Evolutionary conservation across 2,888 invertebrate genomes (phyloP), one percentile per base, ranked within the genome.

Genomic region (Agrochola macilenta): DNA sequence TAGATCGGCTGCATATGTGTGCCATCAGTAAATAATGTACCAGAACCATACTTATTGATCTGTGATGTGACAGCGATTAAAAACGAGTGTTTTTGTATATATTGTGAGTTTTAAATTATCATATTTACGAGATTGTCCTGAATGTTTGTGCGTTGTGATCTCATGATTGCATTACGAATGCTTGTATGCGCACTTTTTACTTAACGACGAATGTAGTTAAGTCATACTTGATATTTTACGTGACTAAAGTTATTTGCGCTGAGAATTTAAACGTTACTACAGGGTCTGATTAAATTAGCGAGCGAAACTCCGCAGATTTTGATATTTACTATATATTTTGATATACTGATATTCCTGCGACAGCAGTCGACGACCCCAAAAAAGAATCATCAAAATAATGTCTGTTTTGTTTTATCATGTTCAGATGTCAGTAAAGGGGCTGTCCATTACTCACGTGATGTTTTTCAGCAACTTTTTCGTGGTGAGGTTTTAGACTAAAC

Each of bases 51-150:
- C 75, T 82, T 79, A 84, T 89, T 89, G 89, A 92, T 92, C 92
- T 93, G 93, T 93, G 92, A 93, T 92, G 88, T 89, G 82, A 78
- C 90, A 88, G 87, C 87, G 74, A 76, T 71, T 76, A 79, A 79
- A 84, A 81, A 81, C 66, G 75, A 43, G 74, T 69, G 82, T 86
- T 84, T 88, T 87, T 83, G 81, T 88, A 88, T 90, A 89, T 90
- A 88, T 82, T 83, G 79, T 83, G 74, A 63, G 43, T 83, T 74
- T 60, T 78, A 78, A 78, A 82, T 82, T 79, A 79, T 78, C 79
- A 77, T 80, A 74, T 74, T 69, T 78, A 81, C 71, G 64, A 80
- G 70, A 69, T 76, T 63, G 64, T 79, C 76, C 79, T 87, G 57
- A 75, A 72, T 78, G 73, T 74, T 57, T 68, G 83, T 68, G 39